phyloP scores from a whole-genome alignment of 2,113 vertebrate genomes.

The Phalacrocorax brasilianus region DNA sequence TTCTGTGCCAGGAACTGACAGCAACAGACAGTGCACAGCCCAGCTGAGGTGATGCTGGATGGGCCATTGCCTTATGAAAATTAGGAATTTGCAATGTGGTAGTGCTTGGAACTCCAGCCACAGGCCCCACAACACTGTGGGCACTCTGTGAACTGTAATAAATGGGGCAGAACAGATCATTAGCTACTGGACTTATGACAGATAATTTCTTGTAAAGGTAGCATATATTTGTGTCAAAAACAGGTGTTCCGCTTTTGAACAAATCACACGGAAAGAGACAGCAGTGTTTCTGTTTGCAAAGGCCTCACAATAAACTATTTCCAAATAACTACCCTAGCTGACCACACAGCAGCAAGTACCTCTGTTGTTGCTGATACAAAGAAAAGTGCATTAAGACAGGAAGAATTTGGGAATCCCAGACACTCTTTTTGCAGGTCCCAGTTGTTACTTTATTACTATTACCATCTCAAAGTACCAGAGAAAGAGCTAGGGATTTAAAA shows the following conservation, averaged over 20 bases:
- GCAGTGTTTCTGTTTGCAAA: background rate
- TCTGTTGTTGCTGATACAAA: background rate
- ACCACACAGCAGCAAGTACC: background rate
- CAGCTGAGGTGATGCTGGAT: background rate
- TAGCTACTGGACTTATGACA: background rate
- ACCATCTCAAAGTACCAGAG: background rate
- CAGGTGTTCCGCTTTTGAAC: background rate
- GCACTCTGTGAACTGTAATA: background rate
- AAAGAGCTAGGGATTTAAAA: conserved; percentile 1
- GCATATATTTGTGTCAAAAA: background rate
- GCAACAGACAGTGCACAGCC: background rate
- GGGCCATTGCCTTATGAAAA: background rate
- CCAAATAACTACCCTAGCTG: background rate
- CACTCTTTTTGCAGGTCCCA: background rate
- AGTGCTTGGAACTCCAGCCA: background rate
- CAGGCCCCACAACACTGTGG: background rate
- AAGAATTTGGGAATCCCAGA: background rate
- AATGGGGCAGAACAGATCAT: background rate
- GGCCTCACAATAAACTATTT: background rate
- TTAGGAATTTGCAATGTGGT: background rate
- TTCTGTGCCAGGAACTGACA: background rate
- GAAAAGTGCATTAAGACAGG: background rate
- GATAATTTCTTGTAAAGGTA: background rate
- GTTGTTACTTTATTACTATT: background rate
- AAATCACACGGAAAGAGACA: background rate